Conservation (phyloP, 2,888 invertebrate species). For the Epirrita christyi region DNA sequence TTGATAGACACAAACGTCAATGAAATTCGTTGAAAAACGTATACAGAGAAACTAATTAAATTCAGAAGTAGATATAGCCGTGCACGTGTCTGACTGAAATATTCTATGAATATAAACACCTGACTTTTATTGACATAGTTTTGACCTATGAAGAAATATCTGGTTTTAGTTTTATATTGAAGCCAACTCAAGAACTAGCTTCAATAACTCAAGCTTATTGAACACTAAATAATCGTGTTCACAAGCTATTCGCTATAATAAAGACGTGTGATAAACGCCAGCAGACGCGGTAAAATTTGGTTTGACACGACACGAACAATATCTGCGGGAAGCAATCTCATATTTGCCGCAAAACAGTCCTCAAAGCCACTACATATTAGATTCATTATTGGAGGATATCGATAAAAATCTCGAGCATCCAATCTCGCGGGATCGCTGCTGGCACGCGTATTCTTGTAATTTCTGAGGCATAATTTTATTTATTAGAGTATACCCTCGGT, state of each 20-base stretch:
- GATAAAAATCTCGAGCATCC: conserved; percentile 79
- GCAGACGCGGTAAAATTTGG: conserved; percentile 37
- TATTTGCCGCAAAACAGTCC: conserved; percentile 57
- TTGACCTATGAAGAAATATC: conserved; percentile 2
- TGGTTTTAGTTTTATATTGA: conserved; percentile 33
- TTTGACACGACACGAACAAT: conserved; percentile 39
- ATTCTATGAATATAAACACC: conserved; percentile 25
- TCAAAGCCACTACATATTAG: conserved; percentile 75
- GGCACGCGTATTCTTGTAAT: conserved; percentile 82
- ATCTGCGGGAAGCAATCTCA: conserved; percentile 48
- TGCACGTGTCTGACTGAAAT: conserved; percentile 33
- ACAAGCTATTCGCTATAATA: conserved; percentile 36
- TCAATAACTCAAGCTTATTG: conserved; percentile 40
- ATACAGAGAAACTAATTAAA: too few relatives aligned
- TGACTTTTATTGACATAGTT: conserved; percentile 25
- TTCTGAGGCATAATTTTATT: conserved; percentile 84
- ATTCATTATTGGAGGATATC: conserved; percentile 79
- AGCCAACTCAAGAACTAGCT: conserved; percentile 39
- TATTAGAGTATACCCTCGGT: conserved; percentile 80
- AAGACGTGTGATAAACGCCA: conserved; percentile 40
- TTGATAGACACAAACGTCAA: conserved; percentile 21
- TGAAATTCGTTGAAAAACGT: conserved; percentile 23
- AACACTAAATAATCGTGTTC: conserved; percentile 41
- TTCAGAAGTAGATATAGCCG: conserved; percentile 22
- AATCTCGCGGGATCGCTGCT: conserved; percentile 77